Conservation (phyloP, 2,888 invertebrate genomes). For the Terebella lapidaria region DNA sequence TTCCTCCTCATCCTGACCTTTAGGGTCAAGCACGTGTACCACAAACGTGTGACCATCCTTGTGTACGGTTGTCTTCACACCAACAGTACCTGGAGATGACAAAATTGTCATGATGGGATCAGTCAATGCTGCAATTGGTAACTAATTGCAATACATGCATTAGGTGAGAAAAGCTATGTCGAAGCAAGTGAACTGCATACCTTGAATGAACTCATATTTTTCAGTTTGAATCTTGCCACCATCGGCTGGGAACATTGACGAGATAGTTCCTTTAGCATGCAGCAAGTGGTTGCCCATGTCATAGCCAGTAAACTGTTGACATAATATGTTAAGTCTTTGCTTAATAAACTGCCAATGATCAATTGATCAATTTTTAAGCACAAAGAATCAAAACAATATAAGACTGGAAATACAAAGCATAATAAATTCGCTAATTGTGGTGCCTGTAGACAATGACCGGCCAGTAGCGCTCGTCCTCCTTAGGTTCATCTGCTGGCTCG, state of each 20-base stretch:
- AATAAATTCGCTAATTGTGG: no score
- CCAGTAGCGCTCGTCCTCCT: conserved; percentile 29
- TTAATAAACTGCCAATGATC: no score
- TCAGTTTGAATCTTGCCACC: conserved; percentile 49
- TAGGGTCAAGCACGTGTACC: conserved; percentile 42
- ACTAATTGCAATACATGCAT: no score
- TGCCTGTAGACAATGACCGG: conserved; percentile 32
- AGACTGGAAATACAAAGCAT: no score
- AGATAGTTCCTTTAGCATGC: conserved; percentile 44
- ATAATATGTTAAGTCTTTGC: no score
- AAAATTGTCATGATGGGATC: no score
- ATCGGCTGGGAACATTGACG: conserved; percentile 48
- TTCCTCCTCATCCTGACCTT: conserved; percentile 33
- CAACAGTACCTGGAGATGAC: conserved; percentile 36
- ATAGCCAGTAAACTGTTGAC: conserved; percentile 51
- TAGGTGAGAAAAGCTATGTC: no score
- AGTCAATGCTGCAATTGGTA: no score
- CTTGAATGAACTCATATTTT: conserved; percentile 38
- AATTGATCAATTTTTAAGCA: no score
- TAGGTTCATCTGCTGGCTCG: conserved; percentile 20
- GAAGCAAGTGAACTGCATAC: no score
- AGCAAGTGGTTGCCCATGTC: conserved; percentile 49
- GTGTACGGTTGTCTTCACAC: conserved; percentile 40
- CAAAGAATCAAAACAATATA: no score
- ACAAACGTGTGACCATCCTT: conserved; percentile 51